Percentiles rank a stretch among this genome's conserved stretches.
Evolutionary conservation across 1,140 invertebrate genomes (phyloP).

Genomic region (Proctacanthus coquilletti): DNA sequence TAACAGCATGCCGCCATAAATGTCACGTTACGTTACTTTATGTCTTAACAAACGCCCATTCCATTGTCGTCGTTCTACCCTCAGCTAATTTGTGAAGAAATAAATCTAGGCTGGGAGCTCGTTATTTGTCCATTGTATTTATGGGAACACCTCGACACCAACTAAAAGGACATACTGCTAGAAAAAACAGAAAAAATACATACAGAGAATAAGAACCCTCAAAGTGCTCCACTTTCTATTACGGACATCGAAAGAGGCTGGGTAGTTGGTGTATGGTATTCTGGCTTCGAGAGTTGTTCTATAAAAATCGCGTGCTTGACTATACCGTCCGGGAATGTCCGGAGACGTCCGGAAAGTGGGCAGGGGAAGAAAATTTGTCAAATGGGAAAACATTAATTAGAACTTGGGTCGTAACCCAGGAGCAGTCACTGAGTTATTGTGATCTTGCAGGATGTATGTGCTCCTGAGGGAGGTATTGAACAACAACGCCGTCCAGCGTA

Average conservation of each 20-base stretch:
- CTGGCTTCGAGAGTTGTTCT: not conserved
- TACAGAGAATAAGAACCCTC: not conserved
- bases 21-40: constrained; percentile 8
- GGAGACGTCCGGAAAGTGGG: constrained; percentile 6
- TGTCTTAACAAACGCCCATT: constrained; percentile 5
- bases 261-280: not conserved
- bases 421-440: constrained; percentile 7
- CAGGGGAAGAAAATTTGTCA: constrained; percentile 8
- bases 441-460: not conserved
- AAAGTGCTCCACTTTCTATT: not conserved
- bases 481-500: too few species aligned
- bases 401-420: constrained; percentile 1
- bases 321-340: constrained; percentile 1
- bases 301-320: not conserved
- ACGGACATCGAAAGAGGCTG: too few species aligned
- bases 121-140: constrained; percentile 24
- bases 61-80: constrained; percentile 11
- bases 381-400: constrained; percentile 8
- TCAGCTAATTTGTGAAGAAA: constrained; percentile 25
- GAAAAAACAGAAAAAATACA: not conserved
- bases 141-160: constrained; percentile 9
- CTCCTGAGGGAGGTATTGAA: constrained; percentile 1
- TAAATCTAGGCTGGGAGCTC: constrained; percentile 29
- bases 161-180: too few species aligned
- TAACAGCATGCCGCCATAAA: constrained; percentile 5